Evolutionary conservation across 2,888 invertebrate species (phyloP), one percentile per base, ranked within the genome.

Genomic region (Erannis defoliaria): DNA sequence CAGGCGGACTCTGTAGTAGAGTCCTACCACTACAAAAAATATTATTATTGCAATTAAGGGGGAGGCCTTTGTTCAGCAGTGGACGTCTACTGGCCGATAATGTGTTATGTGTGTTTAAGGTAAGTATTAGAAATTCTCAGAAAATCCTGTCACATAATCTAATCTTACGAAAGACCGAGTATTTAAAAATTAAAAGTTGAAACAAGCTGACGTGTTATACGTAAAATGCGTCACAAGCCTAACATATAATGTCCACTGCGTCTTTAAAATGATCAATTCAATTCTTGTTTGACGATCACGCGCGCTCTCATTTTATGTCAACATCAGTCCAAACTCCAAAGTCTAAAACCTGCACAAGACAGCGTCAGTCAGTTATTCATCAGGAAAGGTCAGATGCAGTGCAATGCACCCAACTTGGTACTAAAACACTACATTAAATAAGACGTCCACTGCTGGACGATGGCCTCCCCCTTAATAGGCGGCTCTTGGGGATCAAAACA

Each of bases 351-450:
- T 38, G 50, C 18, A 21, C 35, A 48, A 35, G 10, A 21, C 18
- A 45, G 42, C 19, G 18, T 46, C 19, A 12, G 19, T 55, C 55
- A 68, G 64, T 40, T 23, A 65, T 70, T 64, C 66, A 66, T 71
- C 71, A 66, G 63, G 69, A 75, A 70, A 71, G 72, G 66, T 63
- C 66, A 70, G 57, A 8, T 48, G 50, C 64, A 64, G 82, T 70
- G 74, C 80, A 61, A 77, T 81, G 83, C 77, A 74, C 83, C 73
- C 70, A 9, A 59, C 21, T 38, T 0, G 21, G 4, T 10, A 70
- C 76, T 82, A 80, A 78, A 79, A 77, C n/a, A n/a, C n/a, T n/a
- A 83, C 82, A 83, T 58, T 35, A 62, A 31, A 61, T 66, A 64
- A 67, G 66, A n/a, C n/a, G n/a, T n/a, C n/a, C n/a, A n/a, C n/a